These are phyloP conservation scores for Oedothorax gibbosus DNA, from an alignment of 1,140 invertebrate genomes.

Conservation along the genomic window DNA sequence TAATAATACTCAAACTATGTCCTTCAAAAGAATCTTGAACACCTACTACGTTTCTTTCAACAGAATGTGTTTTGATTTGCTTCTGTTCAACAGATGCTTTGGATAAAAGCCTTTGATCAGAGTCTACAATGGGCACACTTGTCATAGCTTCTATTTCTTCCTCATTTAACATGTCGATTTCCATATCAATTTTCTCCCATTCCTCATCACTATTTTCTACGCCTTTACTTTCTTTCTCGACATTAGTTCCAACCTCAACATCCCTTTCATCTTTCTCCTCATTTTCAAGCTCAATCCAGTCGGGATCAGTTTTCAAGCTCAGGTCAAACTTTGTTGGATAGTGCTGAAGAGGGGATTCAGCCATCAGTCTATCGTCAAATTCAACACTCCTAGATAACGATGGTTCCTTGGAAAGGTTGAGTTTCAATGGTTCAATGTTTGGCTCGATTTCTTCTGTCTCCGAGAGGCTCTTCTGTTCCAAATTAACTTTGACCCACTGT, in stretches of 20 bases:
- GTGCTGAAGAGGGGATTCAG: constrained; percentile 32
- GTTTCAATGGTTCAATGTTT: background rate
- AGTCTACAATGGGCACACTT: too few species aligned
- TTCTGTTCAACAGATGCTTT: too few species aligned
- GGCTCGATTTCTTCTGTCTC: constrained; percentile 32
- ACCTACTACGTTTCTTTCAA: too few species aligned
- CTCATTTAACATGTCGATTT: constrained; percentile 1
- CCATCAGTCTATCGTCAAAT: constrained; percentile 13
- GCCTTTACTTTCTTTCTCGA: background rate
- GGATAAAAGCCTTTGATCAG: too few species aligned
- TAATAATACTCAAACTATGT: too few species aligned
- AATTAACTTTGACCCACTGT: constrained; percentile 50
- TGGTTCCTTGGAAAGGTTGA: background rate
- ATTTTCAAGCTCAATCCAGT: constrained; percentile 34
- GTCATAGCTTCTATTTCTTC: background rate
- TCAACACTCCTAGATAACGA: constrained; percentile 31
- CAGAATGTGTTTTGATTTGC: too few species aligned
- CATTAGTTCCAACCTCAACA: background rate
- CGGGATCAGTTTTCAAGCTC: background rate
- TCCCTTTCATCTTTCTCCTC: background rate
- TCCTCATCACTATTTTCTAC: constrained; percentile 35
- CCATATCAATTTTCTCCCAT: constrained; percentile 54
- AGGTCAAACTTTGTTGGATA: constrained; percentile 46
- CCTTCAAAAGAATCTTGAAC: too few species aligned
- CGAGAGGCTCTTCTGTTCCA: constrained; percentile 22